Percentiles rank a stretch among this genome's conserved stretches.
These are phyloP conservation scores for Cettia cetti DNA, from an alignment of 2,113 vertebrate genomes.

Conservation along the genomic window DNA sequence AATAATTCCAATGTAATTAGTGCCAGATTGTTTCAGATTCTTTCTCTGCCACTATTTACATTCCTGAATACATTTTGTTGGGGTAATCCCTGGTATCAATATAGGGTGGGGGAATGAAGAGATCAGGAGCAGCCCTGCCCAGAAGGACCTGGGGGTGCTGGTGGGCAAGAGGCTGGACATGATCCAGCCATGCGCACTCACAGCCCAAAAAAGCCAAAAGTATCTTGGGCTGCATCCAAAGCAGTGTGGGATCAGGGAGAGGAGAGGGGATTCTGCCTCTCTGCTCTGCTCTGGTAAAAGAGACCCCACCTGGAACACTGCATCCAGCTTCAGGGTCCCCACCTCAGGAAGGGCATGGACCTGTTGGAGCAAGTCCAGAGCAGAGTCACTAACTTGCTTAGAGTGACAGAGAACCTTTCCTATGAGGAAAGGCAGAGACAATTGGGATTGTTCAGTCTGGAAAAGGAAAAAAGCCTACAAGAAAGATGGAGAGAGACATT, in stretches of 20 bases:
- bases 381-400: neutral
- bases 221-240: neutral
- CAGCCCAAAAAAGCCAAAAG: neutral
- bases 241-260: neutral
- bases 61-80: neutral
- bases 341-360: neutral
- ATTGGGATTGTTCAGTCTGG: neutral
- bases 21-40: neutral
- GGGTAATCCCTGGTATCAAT: neutral
- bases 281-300: neutral
- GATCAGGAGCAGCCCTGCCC: neutral
- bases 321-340: neutral
- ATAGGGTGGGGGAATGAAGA: neutral
- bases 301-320: neutral
- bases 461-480: neutral
- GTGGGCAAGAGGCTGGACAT: neutral
- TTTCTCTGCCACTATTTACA: neutral
- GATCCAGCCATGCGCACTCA: rapidly evolving
- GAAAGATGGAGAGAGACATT: neutral
- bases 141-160: neutral
- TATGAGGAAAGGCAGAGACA: neutral
- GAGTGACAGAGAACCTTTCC: neutral
- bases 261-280: neutral
- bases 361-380: neutral
- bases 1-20: neutral